Base-by-base conservation (phyloP, 2,797 vertebrate genomes). In the Calcarius lapponicus region DNA sequence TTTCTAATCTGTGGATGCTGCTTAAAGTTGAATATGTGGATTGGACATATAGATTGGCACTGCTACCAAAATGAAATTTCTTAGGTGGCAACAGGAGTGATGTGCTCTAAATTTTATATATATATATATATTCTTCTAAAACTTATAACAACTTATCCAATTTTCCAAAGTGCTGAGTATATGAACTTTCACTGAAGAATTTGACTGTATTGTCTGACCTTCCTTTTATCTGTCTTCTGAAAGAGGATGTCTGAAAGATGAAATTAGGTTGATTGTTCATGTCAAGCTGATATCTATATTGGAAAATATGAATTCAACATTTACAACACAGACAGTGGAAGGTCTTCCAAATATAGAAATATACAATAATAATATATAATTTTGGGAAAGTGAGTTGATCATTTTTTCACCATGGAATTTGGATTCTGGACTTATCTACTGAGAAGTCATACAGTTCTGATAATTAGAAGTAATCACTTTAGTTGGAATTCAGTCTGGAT, bases 61-160 rank as follows among this genome's bases (percentile, higher is more conserved):
- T 88, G 25, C 8, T 34, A 66, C 9, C n/a, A 74, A 78, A 78
- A 61, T 18, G 0, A 40, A 57, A 70, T 74, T 61, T 74, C 25
- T 70, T 36, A 45, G 11, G 19, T 7, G 6, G 15, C n/a, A 84
- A 28, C 5, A 43, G 58, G 43, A 66, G 9, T 53, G 6, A 53
- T 34, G 9, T 18, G 2, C 6, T 74, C 65, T 25, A 79, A 74
- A 70, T 2, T 24, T 7, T 32, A n/a, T 0, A 61, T 62, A 38
- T 26, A 11, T 57, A 58, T 36, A 13, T 26, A 2, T 51, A 14
- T 65, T 54, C 6, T 64, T 40, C 25, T 62, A 26, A 62, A 67
- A 31, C 6, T 11, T 36, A 29, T 25, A 54, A 3, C 1, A 20
- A 31, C 17, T 57, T 18, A 36, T 10, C 6, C 10, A 5, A 1